Conservation (phyloP, 2,797 vertebrate genomes). For the Malacoraja senta region DNA sequence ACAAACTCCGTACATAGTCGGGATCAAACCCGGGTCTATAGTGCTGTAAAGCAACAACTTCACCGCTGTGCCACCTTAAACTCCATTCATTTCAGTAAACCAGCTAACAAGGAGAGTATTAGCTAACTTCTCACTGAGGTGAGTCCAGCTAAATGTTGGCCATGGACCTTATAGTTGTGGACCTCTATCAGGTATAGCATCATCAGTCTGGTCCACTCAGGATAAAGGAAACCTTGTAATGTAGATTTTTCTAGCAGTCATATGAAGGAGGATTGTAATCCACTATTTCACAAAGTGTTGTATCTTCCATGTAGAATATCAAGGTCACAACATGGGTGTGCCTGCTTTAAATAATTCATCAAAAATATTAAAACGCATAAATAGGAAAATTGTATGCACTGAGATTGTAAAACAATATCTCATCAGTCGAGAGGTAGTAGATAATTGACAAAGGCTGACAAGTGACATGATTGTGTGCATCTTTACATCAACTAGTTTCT, state of each 20-base stretch:
- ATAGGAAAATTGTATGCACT: neutral
- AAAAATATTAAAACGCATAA: neutral
- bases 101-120: too few species aligned
- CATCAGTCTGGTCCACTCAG: neutral
- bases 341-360: neutral
- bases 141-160: too few species aligned
- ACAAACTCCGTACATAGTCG: too few species aligned
- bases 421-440: neutral
- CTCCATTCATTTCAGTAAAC: too few species aligned
- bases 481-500: neutral
- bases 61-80: too few species aligned
- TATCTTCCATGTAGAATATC: neutral
- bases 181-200: neutral
- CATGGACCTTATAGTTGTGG: too few species aligned
- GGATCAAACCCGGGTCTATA: too few species aligned
- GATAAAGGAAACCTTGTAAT: neutral
- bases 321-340: neutral
- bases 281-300: slow-evolving; percentile 3
- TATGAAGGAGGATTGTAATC: neutral
- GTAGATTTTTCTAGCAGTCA: neutral
- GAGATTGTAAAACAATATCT: neutral
- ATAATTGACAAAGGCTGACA: neutral
- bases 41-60: too few species aligned
- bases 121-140: too few species aligned
- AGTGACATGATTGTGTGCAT: neutral